Percentiles rank a stretch among this genome's conserved stretches.
Conservation (phyloP, 2,888 invertebrate species). For the Agrilus cyanescens region DNA sequence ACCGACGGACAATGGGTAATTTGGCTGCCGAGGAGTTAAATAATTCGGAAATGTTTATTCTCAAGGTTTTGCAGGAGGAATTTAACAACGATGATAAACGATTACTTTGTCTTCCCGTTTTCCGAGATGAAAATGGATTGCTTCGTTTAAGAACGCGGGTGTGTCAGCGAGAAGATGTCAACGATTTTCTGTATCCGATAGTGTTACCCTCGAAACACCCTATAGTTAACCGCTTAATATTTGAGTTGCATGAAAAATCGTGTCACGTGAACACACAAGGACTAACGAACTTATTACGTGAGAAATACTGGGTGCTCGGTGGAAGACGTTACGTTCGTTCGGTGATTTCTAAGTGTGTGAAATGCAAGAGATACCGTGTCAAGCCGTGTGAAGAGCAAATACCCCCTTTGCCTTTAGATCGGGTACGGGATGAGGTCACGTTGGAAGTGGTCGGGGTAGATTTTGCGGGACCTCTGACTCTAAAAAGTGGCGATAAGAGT, state of each 20-base stretch:
- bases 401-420: constrained; percentile 9
- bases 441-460: constrained; percentile 26
- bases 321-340: constrained; percentile 13
- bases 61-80: neutral
- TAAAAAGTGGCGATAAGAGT: constrained; percentile 17
- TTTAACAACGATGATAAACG: constrained; percentile 2
- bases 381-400: constrained; percentile 12
- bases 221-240: constrained; percentile 14
- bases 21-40: neutral
- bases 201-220: constrained; percentile 19
- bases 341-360: constrained; percentile 13
- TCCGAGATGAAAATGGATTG: constrained; percentile 11
- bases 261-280: constrained; percentile 14
- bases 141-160: constrained; percentile 14
- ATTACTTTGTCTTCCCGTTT: constrained; percentile 6
- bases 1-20: neutral
- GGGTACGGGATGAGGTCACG: constrained; percentile 19
- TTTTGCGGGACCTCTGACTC: constrained; percentile 24
- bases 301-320: constrained; percentile 18
- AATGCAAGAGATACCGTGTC: constrained; percentile 15
- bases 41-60: neutral
- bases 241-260: constrained; percentile 5
- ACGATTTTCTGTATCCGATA: constrained; percentile 19
- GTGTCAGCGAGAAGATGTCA: constrained; percentile 11
- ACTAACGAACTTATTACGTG: constrained; percentile 13